Evolutionary conservation across 2,113 vertebrate species (phyloP).

Genomic region (Cynopterus brachyotis): DNA sequence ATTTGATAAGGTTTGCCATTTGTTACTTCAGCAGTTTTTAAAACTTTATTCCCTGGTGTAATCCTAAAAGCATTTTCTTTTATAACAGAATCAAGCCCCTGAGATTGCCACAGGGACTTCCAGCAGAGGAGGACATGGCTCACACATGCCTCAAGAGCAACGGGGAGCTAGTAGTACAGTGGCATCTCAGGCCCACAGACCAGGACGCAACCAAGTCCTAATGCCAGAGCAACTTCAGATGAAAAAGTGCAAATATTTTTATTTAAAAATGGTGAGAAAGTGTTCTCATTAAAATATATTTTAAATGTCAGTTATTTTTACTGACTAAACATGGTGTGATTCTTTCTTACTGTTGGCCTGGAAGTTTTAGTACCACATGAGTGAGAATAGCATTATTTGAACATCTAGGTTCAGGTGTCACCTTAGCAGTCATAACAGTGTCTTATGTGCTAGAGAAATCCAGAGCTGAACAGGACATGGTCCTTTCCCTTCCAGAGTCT

Average conservation of each 20-base stretch:
- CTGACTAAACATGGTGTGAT: neutral
- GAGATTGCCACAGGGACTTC: slow-evolving; percentile 92
- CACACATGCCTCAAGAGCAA: slow-evolving; percentile 86
- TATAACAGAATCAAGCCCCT: slow-evolving; percentile 91
- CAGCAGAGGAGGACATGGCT: slow-evolving; percentile 90
- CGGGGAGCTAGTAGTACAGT: slow-evolving; percentile 90
- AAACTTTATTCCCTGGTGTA: neutral
- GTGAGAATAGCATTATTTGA: neutral
- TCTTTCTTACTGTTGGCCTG: neutral
- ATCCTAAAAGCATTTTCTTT: slow-evolving; percentile 65
- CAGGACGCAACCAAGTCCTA: slow-evolving; percentile 74
- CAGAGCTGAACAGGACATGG: neutral
- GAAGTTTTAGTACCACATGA: neutral
- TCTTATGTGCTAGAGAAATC: neutral
- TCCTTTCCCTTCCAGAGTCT: neutral
- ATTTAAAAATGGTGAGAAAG: slow-evolving; percentile 8
- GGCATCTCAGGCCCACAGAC: slow-evolving; percentile 81
- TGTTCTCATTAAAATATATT: slow-evolving; percentile 50
- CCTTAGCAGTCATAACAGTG: neutral
- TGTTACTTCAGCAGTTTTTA: slow-evolving; percentile 11
- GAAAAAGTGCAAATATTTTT: neutral
- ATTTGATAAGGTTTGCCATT: slow-evolving; percentile 92
- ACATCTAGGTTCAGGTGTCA: neutral
- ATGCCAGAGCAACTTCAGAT: neutral
- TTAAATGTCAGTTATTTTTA: neutral